Percentiles rank a stretch among this genome's conserved stretches.
Evolutionary conservation across 1,140 invertebrate species (phyloP).

Genomic region (Drosophila hydei): DNA sequence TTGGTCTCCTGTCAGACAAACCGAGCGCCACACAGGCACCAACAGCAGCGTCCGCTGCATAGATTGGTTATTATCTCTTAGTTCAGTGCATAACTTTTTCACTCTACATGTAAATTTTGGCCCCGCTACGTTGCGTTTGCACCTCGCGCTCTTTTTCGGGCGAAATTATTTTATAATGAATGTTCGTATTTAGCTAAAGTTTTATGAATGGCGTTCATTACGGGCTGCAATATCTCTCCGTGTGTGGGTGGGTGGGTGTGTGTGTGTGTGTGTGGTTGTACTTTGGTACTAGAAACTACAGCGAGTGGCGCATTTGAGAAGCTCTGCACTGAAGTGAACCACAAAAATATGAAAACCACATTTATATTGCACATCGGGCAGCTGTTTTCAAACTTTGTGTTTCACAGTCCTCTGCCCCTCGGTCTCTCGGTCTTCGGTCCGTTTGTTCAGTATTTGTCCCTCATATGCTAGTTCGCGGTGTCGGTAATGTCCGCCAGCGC

Average conservation of each 20-base stretch:
- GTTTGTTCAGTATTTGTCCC: constrained; percentile 18
- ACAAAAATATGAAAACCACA: constrained; percentile 82
- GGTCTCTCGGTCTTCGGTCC: not conserved
- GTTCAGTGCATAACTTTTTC: constrained; percentile 78
- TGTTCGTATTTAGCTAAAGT: constrained; percentile 81
- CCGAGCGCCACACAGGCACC: not conserved
- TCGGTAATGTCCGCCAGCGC: constrained; percentile 50
- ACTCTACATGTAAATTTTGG: constrained; percentile 77
- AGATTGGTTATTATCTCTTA: constrained; percentile 79
- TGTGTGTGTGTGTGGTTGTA: constrained; percentile 21
- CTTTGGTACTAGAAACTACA: constrained; percentile 37
- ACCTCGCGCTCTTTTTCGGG: constrained; percentile 50
- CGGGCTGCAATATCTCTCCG: not conserved
- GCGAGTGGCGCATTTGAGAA: constrained; percentile 23
- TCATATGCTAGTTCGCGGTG: constrained; percentile 68
- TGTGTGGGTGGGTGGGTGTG: not conserved
- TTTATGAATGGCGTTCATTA: constrained; percentile 82
- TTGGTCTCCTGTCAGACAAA: constrained; percentile 13
- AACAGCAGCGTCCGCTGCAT: constrained; percentile 31
- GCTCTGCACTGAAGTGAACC: constrained; percentile 67
- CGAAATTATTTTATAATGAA: constrained; percentile 82
- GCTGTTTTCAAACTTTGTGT: constrained; percentile 76
- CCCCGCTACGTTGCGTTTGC: constrained; percentile 8
- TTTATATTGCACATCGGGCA: constrained; percentile 78
- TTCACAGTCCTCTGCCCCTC: constrained; percentile 5